Evolutionary conservation across 2,113 vertebrate genomes (phyloP), one percentile per base, ranked within the genome.

Genomic region (Pyrgilauda ruficollis): DNA sequence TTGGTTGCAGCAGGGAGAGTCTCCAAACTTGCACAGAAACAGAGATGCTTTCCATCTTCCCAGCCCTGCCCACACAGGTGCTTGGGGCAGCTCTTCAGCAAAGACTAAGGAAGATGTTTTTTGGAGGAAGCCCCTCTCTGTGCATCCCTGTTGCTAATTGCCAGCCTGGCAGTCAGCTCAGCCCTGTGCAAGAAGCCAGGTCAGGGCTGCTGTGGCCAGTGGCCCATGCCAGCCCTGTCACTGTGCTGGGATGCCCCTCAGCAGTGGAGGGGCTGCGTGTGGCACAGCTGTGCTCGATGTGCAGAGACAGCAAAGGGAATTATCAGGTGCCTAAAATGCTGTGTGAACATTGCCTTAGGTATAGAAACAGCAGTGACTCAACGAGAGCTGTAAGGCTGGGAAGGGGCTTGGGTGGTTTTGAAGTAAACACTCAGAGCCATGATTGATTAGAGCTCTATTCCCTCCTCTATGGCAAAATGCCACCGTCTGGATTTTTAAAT

Each of bases 51-150:
- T 31, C 43, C 5, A 3, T 52, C 39, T 37, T 63, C 23, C 59
- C 30, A 28, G 6, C 52, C 33, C 68, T 66, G 17, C n/a, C 24
- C 15, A 24, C 0, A 1, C 19, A 15, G 0, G 0, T 0, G 2
- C 43, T 37, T 21, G 52, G 15, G 24, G 50, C 43, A 70, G 49
- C 30, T 33, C 39, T 78, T 81, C 27, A 69, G 74, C 41, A n/a
- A 21, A 35, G 17, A 17, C 31, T 23, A 5, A 44, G 58, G 50
- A 41, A 43, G 67, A 9, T 31, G 2, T 2, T 58, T 75, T 55
- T 27, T 15, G 7, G 23, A 31, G 33, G 16, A 56, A 56, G 4
- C 13, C 39, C 22, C 30, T 86, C 10, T 49, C 35, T 1, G 0
- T n/a, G 28, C 6, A 23, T 37, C 0, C 1, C 46, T 69, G 39